Conservation (phyloP, 2,888 invertebrate genomes). For the Pseudococcus jackbeardsleyi region DNA sequence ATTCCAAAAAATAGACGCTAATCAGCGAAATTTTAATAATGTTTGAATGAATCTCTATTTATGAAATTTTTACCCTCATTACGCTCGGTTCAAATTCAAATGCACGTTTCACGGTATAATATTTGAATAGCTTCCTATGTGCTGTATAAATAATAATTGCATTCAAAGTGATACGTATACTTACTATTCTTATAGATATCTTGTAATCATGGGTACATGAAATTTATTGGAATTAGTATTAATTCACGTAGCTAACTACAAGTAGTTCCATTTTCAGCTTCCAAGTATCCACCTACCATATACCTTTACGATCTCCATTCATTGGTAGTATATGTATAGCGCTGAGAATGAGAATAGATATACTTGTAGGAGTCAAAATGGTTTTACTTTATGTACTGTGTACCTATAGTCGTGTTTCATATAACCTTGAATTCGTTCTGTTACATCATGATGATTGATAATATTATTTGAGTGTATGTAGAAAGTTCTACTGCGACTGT, state of each 20-base stretch:
- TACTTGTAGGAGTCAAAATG: constrained; percentile 22
- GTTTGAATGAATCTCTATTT: too few species aligned
- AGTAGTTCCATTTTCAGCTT: background rate
- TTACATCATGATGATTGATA: constrained; percentile 40
- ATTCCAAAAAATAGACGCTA: too few species aligned
- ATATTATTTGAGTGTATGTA: constrained; percentile 27
- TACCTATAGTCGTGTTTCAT: background rate
- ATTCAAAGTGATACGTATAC: background rate
- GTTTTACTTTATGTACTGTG: background rate
- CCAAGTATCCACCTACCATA: background rate
- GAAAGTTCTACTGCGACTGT: constrained; percentile 5
- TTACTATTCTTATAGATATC: background rate
- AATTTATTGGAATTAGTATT: background rate
- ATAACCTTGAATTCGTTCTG: constrained; percentile 47
- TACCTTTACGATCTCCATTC: background rate
- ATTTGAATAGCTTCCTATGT: background rate
- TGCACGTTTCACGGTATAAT: too few species aligned
- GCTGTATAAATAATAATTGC: background rate
- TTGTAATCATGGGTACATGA: background rate
- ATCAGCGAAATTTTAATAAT: too few species aligned
- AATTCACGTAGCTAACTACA: background rate
- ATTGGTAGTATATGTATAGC: background rate
- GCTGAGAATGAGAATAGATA: background rate
- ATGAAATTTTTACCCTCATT: too few species aligned
- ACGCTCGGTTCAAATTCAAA: background rate